These are phyloP conservation scores for Luffia ferchaultella DNA, from an alignment of 2,888 invertebrate genomes.

Conservation along the genomic window DNA sequence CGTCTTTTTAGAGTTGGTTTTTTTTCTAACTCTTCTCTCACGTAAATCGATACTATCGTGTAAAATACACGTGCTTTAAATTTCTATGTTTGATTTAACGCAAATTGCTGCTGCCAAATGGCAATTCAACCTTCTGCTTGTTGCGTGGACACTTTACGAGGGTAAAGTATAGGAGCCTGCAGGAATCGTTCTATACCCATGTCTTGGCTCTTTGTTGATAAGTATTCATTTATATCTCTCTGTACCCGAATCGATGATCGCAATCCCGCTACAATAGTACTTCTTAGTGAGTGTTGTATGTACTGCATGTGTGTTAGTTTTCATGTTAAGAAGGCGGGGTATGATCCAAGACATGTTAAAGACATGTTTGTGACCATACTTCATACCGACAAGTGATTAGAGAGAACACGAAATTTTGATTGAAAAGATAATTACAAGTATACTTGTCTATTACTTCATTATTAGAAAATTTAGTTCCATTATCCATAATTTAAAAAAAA, in stretches of 20 bases:
- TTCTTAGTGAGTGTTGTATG: slow-evolving; percentile 34
- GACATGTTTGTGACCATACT: no score
- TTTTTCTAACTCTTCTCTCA: slow-evolving; percentile 23
- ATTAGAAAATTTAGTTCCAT: no score
- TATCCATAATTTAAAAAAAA: no score
- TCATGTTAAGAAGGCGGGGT: no score
- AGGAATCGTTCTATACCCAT: background rate
- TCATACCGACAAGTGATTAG: no score
- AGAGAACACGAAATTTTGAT: no score
- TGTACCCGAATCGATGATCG: slow-evolving; percentile 61
- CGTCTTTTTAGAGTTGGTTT: no score
- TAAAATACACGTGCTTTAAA: slow-evolving; percentile 42
- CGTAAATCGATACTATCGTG: slow-evolving; percentile 35
- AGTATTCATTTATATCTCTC: slow-evolving; percentile 2
- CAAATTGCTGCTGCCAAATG: slow-evolving; percentile 37
- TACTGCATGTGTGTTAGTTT: background rate
- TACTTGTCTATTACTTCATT: no score
- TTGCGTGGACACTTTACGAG: slow-evolving; percentile 28
- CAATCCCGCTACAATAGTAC: slow-evolving; percentile 52
- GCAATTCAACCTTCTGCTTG: slow-evolving; percentile 2
- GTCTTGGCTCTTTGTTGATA: background rate
- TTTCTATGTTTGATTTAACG: slow-evolving; percentile 34
- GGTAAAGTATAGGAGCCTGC: background rate
- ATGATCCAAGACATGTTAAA: no score
- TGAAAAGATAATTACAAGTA: no score